Evolutionary conservation across 2,888 invertebrate species (phyloP).

Genomic region (Trichopoda pennipes): DNA sequence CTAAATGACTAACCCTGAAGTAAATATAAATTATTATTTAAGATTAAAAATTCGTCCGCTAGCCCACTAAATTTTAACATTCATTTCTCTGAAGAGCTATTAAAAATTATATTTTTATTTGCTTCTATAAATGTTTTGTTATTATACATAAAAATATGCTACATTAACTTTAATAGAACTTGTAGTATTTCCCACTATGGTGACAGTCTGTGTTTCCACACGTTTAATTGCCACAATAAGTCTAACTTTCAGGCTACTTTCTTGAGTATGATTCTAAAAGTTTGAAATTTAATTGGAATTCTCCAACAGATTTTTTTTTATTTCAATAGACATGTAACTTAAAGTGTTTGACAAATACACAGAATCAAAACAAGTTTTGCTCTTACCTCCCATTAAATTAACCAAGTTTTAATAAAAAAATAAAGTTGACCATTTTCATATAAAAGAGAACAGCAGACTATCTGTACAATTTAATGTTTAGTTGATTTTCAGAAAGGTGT

Average conservation of each 20-base stretch:
- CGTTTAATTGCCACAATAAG: background rate
- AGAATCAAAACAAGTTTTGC: constrained; percentile 40
- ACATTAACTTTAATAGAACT: no score
- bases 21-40: no score
- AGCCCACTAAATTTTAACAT: no score
- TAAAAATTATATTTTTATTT: no score
- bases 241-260: background rate
- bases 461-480: constrained; percentile 1
- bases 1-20: no score
- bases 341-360: background rate
- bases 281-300: background rate
- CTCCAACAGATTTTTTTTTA: background rate
- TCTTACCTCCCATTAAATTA: constrained; percentile 49
- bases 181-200: background rate
- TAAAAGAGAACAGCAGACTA: background rate
- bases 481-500: background rate
- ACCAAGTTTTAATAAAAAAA: constrained; percentile 31
- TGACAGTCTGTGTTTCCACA: constrained; percentile 3
- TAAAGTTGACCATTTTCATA: constrained; percentile 52
- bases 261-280: background rate
- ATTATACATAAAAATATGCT: no score
- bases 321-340: background rate
- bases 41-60: no score
- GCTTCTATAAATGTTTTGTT: no score
- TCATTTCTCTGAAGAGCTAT: no score